These are phyloP conservation scores for Pogoniulus pusillus DNA, from an alignment of 2,797 vertebrate species.

Conservation along the genomic window DNA sequence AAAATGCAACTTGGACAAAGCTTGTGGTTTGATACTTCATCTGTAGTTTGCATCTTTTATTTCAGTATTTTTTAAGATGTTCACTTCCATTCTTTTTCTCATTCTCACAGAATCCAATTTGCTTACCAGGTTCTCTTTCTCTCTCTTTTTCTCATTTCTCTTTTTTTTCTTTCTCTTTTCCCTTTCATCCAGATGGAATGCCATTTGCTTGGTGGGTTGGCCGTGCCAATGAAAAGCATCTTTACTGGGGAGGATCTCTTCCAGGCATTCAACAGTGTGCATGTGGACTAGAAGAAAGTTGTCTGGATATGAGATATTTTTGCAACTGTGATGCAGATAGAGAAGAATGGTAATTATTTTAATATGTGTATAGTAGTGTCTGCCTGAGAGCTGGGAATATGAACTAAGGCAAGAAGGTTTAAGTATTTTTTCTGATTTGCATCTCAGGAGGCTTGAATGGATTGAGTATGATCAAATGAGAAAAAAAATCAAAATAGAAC, in stretches of 20 bases:
- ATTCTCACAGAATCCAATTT: not conserved
- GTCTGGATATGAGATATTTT: slow-evolving; percentile 92
- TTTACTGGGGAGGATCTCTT: slow-evolving; percentile 93
- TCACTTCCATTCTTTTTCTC: not conserved
- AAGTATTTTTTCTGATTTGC: not conserved
- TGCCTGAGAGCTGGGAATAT: not conserved
- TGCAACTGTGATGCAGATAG: slow-evolving; percentile 95
- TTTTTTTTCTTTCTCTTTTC: not conserved
- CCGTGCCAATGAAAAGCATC: slow-evolving; percentile 85
- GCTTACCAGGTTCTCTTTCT: slow-evolving; percentile 38
- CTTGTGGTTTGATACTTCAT: not conserved
- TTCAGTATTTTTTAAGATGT: not conserved
- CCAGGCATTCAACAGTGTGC: slow-evolving; percentile 93
- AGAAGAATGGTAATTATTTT: slow-evolving; percentile 86
- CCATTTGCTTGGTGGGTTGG: slow-evolving; percentile 97
- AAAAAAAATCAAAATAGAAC: not conserved
- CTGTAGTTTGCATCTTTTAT: not conserved
- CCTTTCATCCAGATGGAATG: slow-evolving; percentile 84
- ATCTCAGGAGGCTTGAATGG: not conserved
- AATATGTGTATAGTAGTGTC: not conserved
- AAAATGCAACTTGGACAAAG: not conserved
- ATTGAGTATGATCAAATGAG: not conserved
- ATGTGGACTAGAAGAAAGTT: slow-evolving; percentile 94
- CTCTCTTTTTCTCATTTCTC: not conserved
- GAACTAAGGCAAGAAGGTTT: not conserved